Conservation (phyloP, 2,113 vertebrate genomes). For the Actenoides hombroni region DNA sequence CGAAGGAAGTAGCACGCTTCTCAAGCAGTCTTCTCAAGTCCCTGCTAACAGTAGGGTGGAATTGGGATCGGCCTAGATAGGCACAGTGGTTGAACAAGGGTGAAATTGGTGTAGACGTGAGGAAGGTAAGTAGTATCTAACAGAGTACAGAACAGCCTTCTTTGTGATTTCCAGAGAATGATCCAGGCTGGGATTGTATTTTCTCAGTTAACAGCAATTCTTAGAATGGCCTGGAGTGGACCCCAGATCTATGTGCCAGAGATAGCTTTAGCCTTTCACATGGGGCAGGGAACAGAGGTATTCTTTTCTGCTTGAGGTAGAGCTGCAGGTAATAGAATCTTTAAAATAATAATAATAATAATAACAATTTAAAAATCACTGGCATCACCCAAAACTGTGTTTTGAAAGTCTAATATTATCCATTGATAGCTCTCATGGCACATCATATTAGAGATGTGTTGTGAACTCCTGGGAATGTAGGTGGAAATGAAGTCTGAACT, state of each 20-base stretch:
- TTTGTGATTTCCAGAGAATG: neutral
- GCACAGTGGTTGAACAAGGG: neutral
- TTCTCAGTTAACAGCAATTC: neutral
- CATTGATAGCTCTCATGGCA: neutral
- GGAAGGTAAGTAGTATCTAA: neutral
- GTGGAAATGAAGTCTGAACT: neutral
- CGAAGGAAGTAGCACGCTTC: neutral
- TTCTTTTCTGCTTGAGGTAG: neutral
- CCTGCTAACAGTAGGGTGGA: neutral
- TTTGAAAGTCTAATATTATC: neutral
- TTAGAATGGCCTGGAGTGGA: neutral
- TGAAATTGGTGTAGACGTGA: neutral
- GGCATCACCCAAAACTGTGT: neutral
- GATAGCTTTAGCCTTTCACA: neutral
- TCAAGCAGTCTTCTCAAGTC: neutral
- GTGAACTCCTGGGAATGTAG: neutral
- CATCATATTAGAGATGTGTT: neutral
- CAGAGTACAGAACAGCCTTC: neutral
- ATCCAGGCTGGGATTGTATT: neutral
- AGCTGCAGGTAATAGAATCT: neutral
- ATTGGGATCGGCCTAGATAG: neutral
- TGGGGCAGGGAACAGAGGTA: neutral
- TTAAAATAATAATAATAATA: neutral
- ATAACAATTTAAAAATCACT: no score
- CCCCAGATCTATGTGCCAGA: neutral